These are phyloP conservation scores for Tortricodes alternella DNA, from an alignment of 2,888 invertebrate species.

Conservation along the genomic window DNA sequence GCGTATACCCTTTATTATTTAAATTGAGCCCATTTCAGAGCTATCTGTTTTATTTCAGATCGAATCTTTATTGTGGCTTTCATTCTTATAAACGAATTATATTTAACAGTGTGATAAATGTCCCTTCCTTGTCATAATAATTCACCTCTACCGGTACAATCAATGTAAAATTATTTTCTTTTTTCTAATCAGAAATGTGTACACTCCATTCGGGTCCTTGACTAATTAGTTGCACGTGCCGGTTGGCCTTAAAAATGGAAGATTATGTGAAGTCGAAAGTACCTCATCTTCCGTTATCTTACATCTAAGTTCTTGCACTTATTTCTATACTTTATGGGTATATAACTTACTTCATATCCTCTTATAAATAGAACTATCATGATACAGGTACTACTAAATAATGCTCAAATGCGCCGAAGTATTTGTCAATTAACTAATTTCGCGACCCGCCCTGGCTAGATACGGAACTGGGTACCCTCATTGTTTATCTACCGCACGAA, in stretches of 20 bases:
- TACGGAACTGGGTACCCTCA: slow-evolving; percentile 45
- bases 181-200: too few relatives aligned
- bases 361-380: neutral
- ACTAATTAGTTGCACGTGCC: too few relatives aligned
- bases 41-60: neutral
- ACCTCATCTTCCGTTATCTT: too few relatives aligned
- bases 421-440: slow-evolving; percentile 46
- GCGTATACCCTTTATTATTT: neutral
- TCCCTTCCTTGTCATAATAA: neutral
- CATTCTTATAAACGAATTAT: neutral
- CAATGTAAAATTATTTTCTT: too few relatives aligned
- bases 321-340: too few relatives aligned
- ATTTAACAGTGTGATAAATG: neutral
- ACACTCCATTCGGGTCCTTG: too few relatives aligned
- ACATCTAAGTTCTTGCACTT: too few relatives aligned
- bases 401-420: slow-evolving; percentile 24
- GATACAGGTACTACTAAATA: neutral
- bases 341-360: too few relatives aligned
- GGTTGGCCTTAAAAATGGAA: too few relatives aligned
- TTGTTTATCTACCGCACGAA: slow-evolving; percentile 45
- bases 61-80: neutral
- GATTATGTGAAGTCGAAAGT: too few relatives aligned
- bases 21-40: neutral
- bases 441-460: slow-evolving; percentile 39
- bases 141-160: too few relatives aligned